Evolutionary conservation across 2,113 vertebrate species (phyloP), one percentile per base, ranked within the genome.

Genomic region (Ellobius talpinus): DNA sequence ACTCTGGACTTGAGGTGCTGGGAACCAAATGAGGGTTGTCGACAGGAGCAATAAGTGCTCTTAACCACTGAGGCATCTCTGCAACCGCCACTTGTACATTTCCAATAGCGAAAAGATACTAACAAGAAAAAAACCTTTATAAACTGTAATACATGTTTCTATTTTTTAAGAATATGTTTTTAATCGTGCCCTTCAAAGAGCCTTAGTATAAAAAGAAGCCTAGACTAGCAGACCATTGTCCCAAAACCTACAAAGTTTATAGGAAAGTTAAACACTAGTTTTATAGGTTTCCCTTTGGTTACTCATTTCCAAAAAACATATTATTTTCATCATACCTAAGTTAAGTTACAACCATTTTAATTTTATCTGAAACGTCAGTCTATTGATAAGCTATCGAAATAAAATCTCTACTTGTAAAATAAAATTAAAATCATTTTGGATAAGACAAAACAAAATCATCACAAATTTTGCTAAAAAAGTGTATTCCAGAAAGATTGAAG

Each of bases 361-460:
- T 92, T 85, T 74, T 77, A 91, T 66, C 45, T 86, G 26, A 84
- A 93, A 87, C 73, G 45, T 33, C 45, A 87, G 45, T 84, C 52
- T 79, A 84, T 2, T 42, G 78, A 93, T 92, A 70, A 93, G 50
- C 50, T 68, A 93, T 3, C 77, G 13, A 81, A 94, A 55, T 72
- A 95, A 93, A 90, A 96, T 36, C 33, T 73, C 36, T 21, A 58
- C 87, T 66, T 78, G 14, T 90, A 96, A 94, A 95, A 52, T 24
- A 89, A 92, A 50, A 92, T 81, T 39, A 76, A 97, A 97, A 92
- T 72, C 33, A 72, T 45, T 91, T 65, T 87, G 88, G 39, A 45
- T 19, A 92, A 96, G 84, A 92, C n/a, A 92, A 14, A 91, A 72
- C 78, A 88, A 95, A 95, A 93, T 89, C 74, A 74, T 12, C 36